Base-by-base conservation (phyloP, 2,888 invertebrate species). In the Athalia circularis region DNA sequence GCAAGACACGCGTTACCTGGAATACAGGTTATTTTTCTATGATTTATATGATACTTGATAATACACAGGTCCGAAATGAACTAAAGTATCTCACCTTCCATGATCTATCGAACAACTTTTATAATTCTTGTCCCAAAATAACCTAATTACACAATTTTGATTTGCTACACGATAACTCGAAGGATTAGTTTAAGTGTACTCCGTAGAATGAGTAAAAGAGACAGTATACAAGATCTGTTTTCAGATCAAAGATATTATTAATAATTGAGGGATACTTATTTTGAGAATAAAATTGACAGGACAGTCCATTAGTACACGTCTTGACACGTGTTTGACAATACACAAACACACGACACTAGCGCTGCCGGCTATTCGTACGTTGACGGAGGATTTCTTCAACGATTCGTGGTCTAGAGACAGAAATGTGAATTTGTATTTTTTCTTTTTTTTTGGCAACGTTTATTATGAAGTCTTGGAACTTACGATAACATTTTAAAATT, bases 1-100 rank as follows among this genome's bases (percentile, higher is more conserved):
- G 85, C 85, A 77, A 80, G 77, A 80, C 85, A 89, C 47, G 88
- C 80, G 72, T 83, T 85, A 15, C 57, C 78, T 78, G 47, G n/a
- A 62, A 77, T 61, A 43, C 15, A 4, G n/a, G 43, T 54, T 54
- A 68, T 11, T 29, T 43, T 1, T 52, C 7, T 6, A 43, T 52
- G 43, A 68, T 7, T 50, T 9, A 3, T 15, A 47, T 68, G 45
- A 4, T 47, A 45, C 6, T 59, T 11, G 11, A 57, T 70, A 11
- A 47, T 59, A 59, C n/a, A 54, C 15, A 11, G 50, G 15, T 62
- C 0, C 11, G 4, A 3, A 61, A 48, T 15, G 11, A 62, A 62
- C 29, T 50, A 50, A 8, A 57, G 15, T 8, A 29, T 62, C 29
- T 5, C 48, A 75, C 75, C 75, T 62, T 61, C 45, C 75, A 75